These are phyloP conservation scores for Dendrolimus punctatus DNA, from an alignment of 1,140 invertebrate genomes.

Conservation along the genomic window DNA sequence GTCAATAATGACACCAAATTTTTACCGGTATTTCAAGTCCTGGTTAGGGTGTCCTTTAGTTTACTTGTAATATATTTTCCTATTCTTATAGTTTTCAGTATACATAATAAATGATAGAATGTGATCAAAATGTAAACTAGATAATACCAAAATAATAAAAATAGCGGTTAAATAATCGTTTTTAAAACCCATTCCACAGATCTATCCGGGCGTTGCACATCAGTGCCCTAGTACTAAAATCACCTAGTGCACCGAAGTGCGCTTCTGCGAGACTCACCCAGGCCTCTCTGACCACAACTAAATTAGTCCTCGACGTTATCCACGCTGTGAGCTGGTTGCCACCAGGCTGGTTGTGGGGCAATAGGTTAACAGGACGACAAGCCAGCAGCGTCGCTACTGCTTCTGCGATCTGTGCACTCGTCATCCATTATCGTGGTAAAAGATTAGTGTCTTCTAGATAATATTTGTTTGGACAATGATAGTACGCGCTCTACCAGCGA, in stretches of 20 bases:
- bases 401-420: slow-evolving; percentile 35
- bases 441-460: slow-evolving; percentile 24
- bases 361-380: slow-evolving; percentile 20
- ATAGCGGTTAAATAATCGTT: background rate
- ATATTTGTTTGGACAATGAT: slow-evolving; percentile 1
- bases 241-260: slow-evolving; percentile 32
- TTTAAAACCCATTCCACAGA: slow-evolving; percentile 18
- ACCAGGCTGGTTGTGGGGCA: slow-evolving; percentile 52
- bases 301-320: slow-evolving; percentile 39
- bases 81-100: too few species aligned
- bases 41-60: too few species aligned
- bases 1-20: too few species aligned
- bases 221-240: slow-evolving; percentile 26
- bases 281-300: slow-evolving; percentile 38
- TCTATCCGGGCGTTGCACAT: slow-evolving; percentile 41
- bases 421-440: slow-evolving; percentile 46
- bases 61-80: too few species aligned
- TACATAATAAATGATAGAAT: too few species aligned
- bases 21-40: too few species aligned
- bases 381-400: slow-evolving; percentile 33
- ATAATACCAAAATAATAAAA: too few species aligned
- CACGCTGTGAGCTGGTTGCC: slow-evolving; percentile 56
- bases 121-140: too few species aligned
- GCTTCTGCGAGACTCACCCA: slow-evolving; percentile 39
- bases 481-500: background rate